Percentiles rank a stretch among this genome's conserved stretches.
Conservation (phyloP, 2,113 vertebrate genomes). For the Girardinichthys multiradiatus region DNA sequence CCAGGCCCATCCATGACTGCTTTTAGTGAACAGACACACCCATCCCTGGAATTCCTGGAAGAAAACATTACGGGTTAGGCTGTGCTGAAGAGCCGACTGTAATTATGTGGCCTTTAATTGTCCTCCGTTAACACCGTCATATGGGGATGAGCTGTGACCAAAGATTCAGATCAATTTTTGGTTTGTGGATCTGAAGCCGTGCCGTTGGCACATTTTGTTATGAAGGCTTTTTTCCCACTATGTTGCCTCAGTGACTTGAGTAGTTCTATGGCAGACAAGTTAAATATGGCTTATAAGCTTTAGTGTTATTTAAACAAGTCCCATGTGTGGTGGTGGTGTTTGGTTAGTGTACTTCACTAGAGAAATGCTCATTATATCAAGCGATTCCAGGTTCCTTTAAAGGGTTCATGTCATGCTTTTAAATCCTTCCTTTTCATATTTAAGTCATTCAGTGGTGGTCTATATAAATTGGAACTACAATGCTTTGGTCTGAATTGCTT, state of each 20-base stretch:
- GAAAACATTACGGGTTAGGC: constrained; percentile 77
- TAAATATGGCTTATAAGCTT: neutral
- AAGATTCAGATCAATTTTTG: constrained; percentile 40
- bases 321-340: neutral
- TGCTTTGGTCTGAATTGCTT: no score
- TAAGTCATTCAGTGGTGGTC: no score
- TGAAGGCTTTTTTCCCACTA: constrained; percentile 18
- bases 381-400: neutral
- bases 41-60: constrained; percentile 75
- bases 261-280: neutral
- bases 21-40: constrained; percentile 77
- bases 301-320: neutral
- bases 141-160: constrained; percentile 63
- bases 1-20: constrained; percentile 74
- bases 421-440: no score
- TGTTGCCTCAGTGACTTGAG: neutral
- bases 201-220: constrained; percentile 32
- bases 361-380: neutral
- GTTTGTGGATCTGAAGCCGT: constrained; percentile 41
- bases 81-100: constrained; percentile 68
- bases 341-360: neutral
- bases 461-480: no score
- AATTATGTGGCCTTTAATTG: constrained; percentile 78
- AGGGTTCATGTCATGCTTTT: no score
- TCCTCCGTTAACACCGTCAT: constrained; percentile 69